Evolutionary conservation across 2,113 vertebrate genomes (phyloP).

Genomic region (Rhadina sibilatrix): DNA sequence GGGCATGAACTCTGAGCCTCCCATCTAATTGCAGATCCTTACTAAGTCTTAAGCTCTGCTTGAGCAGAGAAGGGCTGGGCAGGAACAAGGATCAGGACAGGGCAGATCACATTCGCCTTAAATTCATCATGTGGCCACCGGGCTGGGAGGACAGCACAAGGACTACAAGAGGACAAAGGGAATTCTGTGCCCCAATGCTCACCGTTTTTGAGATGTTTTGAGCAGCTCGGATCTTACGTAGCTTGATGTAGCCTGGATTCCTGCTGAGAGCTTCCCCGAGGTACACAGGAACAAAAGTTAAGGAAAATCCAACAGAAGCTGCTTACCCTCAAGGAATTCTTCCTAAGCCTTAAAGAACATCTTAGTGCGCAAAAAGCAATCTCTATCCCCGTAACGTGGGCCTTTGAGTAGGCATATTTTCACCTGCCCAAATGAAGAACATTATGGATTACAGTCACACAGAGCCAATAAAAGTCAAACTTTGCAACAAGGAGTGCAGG

Average conservation of each 20-base stretch:
- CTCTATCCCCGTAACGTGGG: neutral
- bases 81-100: conserved; percentile 15
- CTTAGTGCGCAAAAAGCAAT: neutral
- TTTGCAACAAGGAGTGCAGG: neutral
- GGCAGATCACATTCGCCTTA: conserved; percentile 75
- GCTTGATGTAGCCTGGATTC: conserved; percentile 93
- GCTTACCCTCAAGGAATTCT: neutral
- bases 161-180: neutral
- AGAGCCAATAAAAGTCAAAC: neutral
- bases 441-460: neutral
- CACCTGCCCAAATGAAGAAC: neutral
- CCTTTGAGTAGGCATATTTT: neutral
- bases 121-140: conserved; percentile 65
- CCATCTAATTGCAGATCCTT: neutral
- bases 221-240: conserved; percentile 90
- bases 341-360: neutral
- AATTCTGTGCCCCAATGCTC: neutral
- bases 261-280: conserved; percentile 88
- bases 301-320: neutral
- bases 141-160: neutral
- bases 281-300: conserved; percentile 65
- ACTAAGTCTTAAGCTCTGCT: neutral
- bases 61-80: neutral
- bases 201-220: conserved; percentile 94
- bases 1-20: neutral